Evolutionary conservation across 2,888 invertebrate species (phyloP).

Genomic region (Diploptera punctata): DNA sequence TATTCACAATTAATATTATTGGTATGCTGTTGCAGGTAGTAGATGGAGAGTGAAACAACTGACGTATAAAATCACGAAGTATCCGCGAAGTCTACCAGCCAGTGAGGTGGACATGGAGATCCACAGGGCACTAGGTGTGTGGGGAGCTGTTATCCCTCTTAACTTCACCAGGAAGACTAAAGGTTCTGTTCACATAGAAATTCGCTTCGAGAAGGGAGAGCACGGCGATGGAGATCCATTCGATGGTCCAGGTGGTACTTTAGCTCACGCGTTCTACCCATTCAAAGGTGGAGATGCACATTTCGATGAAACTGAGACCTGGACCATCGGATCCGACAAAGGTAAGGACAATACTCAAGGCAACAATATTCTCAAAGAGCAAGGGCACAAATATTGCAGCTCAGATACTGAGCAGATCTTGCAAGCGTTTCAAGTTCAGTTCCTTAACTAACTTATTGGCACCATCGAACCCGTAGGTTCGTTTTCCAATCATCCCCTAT

Average conservation of each 20-base stretch:
- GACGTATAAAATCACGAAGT: conserved; percentile 89
- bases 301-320: conserved; percentile 94
- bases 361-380: too few relatives aligned
- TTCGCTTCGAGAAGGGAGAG: conserved; percentile 87
- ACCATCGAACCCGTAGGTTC: too few relatives aligned
- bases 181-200: conserved; percentile 83
- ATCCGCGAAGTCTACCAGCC: conserved; percentile 75
- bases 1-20: too few relatives aligned
- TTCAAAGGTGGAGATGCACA: conserved; percentile 97
- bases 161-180: conserved; percentile 75
- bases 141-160: conserved; percentile 86
- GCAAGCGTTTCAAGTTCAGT: too few relatives aligned
- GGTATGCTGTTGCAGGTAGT: too few relatives aligned
- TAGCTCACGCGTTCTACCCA: conserved; percentile 98
- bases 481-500: too few relatives aligned
- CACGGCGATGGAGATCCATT: conserved; percentile 97
- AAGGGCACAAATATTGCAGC: too few relatives aligned
- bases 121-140: conserved; percentile 83
- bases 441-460: too few relatives aligned
- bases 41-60: conserved; percentile 92
- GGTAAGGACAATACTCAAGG: conserved; percentile 55
- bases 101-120: conserved; percentile 80
- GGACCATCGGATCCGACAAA: conserved; percentile 84
- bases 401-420: too few relatives aligned
- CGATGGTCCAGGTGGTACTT: conserved; percentile 91